phyloP scores from a whole-genome alignment of 2,113 vertebrate species.

The Xenopus borealis region DNA sequence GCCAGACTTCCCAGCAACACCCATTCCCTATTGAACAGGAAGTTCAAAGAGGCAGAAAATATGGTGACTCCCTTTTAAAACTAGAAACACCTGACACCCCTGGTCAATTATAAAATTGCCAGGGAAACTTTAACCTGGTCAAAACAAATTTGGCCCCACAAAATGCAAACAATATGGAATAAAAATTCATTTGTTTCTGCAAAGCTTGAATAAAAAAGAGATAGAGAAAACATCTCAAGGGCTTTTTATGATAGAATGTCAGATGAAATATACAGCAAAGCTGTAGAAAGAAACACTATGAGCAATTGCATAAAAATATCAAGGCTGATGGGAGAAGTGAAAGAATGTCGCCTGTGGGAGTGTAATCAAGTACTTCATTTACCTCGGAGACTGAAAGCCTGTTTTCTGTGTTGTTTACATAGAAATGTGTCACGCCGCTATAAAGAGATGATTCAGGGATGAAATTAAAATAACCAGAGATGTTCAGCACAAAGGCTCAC shows the following conservation, averaged over 20 bases:
- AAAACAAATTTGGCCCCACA: not conserved
- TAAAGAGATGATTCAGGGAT: not conserved
- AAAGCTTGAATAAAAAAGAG: constrained; percentile 1
- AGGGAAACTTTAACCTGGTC: too few relatives aligned
- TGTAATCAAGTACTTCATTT: not conserved
- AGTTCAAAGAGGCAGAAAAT: too few relatives aligned
- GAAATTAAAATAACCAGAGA: not conserved
- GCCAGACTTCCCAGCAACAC: too few relatives aligned
- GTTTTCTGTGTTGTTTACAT: constrained; percentile 10
- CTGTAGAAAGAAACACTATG: constrained; percentile 5
- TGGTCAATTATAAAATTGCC: too few relatives aligned
- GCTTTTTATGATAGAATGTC: constrained; percentile 29
- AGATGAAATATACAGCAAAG: constrained; percentile 23
- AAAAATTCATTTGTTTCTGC: not conserved
- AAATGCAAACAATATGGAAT: not conserved
- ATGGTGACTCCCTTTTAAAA: too few relatives aligned
- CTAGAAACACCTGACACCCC: too few relatives aligned
- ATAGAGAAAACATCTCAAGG: constrained; percentile 3
- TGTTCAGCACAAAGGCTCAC: too few relatives aligned
- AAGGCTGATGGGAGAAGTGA: constrained; percentile 13
- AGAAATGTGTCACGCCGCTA: not conserved
- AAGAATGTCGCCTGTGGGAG: constrained; percentile 3
- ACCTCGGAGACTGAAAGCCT: not conserved
- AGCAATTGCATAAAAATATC: constrained; percentile 18
- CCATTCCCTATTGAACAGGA: too few relatives aligned